These are phyloP conservation scores for Neoaliturus tenellus DNA, from an alignment of 2,888 invertebrate species.

Conservation along the genomic window DNA sequence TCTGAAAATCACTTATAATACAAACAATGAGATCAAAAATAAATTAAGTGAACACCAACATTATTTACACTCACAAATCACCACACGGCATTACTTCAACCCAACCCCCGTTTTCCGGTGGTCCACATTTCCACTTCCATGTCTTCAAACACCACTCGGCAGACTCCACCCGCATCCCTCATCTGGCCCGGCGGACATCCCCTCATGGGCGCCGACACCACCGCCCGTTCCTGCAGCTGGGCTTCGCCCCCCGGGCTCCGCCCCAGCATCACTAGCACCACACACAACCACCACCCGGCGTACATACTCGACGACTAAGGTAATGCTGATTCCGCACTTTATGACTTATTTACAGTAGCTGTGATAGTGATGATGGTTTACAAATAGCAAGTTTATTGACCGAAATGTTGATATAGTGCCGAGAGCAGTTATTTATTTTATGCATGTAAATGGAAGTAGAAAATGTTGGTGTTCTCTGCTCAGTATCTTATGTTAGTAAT, in stretches of 20 bases:
- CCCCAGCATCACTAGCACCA: background rate
- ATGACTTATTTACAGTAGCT: background rate
- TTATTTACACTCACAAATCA: background rate
- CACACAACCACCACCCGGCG: background rate
- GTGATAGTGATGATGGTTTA: background rate
- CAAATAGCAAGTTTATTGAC: background rate
- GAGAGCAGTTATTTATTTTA: no score
- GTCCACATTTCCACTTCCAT: background rate
- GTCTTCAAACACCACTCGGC: background rate
- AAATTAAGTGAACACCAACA: no score
- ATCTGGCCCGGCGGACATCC: background rate
- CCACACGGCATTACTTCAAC: background rate
- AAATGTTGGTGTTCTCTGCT: no score
- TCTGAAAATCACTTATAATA: no score
- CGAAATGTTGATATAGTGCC: background rate
- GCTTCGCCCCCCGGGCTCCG: background rate
- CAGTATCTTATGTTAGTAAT: no score
- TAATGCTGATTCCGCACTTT: no score
- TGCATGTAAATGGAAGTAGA: no score
- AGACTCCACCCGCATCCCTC: background rate
- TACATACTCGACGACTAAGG: no score
- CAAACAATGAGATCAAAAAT: no score
- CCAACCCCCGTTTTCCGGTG: background rate
- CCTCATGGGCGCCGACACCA: background rate
- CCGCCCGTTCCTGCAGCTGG: background rate